Evolutionary conservation across 1,140 invertebrate species (phyloP), one percentile per base, ranked within the genome.

Genomic region (Homarus americanus): DNA sequence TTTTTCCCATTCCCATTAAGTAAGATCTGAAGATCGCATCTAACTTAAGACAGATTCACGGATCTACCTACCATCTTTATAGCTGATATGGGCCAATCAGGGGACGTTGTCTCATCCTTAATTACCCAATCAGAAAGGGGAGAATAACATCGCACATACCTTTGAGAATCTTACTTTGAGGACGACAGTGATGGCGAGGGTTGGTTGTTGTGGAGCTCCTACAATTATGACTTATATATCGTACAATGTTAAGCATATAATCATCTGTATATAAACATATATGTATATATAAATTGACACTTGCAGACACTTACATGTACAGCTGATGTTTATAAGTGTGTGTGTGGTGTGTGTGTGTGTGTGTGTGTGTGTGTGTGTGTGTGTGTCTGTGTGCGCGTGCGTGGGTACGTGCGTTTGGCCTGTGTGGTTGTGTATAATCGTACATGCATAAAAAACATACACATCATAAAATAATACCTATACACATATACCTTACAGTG

Each of bases 261-360:
- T 28, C 36, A 32, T 82, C 28, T 63, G 15, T 82, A 63, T 79
- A 79, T 79, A 76, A 36, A 76, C 36, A 40, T 38, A 38, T 40
- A 76, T 76, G 24, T 76, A 38, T 76, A 38, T 38, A 76, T 34
- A 38, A 36, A 76, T 38, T 5, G 5, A 38, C 20, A 40, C 36
- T 5, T 79, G 24, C n/a, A 41, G 28, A 53, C 49, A 44, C 58
- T 28, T 82, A 4, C 58, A 53, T 63, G 49, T 82, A 34, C 53
- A 20, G 5, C 4, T 69, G 32, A n/a, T 69, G 32, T 69, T 4
- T 82, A 53, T 63, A 53, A 58, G 53, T 63, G 20, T 82, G 53
- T 82, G 53, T 82, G 34, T 82, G 53, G 53, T 82, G 34, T 63
- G 53, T 82, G 41, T 73, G 69, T 73, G 44, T 49, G 44, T 49